Base-by-base conservation (phyloP, 2,888 invertebrate genomes). In the Stomorhina lunata region DNA sequence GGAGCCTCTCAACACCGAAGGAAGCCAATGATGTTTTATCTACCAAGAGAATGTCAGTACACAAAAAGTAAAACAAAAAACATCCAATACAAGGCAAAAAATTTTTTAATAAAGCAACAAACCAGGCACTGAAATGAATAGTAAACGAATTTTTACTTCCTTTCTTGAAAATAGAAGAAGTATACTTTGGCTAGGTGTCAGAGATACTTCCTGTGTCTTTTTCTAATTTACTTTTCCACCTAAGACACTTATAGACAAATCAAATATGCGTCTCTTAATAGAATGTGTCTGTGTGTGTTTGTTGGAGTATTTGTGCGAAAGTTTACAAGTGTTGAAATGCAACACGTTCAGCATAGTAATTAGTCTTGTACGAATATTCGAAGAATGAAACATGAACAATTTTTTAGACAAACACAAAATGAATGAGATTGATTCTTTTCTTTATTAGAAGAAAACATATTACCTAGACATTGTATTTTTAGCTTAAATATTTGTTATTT, bases 291-390 rank as follows among this genome's bases (percentile, higher is more conserved):
- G 12, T 48, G 25, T 59, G 3, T 29, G 55, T 20, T 9, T 27
- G 9, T n/a, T 5, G 17, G 10, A 61, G 43, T 43, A n/a, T 43
- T 17, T n/a, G 43, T 32, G 1, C 45, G 43, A 55, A 69, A 61
- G 57, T 71, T 25, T 25, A 66, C 71, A 79, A 82, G 82, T 79
- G 79, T 76, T 82, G 61, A 76, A 82, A 76, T 79, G 82, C 82
- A 82, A 79, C 82, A 82, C 82, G 82, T 82, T 82, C 59, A 55
- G 79, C 82, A 82, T 82, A 79, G 48, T 79, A 82, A 82, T 82
- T 82, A 82, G 71, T 71, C 25, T 72, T 75, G 75, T 79, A 40
- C 69, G n/a, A n/a, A n/a, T n/a, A n/a, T n/a, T n/a, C n/a, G n/a
- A n/a, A n/a, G n/a, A n/a, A 73, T 37, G 65, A 72, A 68, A 77